Evolutionary conservation across 1,140 invertebrate species (phyloP).

Genomic region (Octopus bimaculoides): DNA sequence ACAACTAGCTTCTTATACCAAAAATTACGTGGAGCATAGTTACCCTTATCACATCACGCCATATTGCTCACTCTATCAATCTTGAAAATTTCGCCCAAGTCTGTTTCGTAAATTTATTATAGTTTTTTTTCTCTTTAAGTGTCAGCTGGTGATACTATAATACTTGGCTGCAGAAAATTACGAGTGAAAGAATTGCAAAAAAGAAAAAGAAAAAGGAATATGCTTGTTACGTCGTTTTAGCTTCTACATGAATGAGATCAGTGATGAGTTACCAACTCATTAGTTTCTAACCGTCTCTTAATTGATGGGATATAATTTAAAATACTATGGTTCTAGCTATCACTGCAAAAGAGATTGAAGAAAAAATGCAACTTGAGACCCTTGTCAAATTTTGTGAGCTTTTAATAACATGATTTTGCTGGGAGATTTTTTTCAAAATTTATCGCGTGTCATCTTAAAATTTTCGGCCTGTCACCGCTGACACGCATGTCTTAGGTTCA

Average conservation of each 20-base stretch:
- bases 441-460: not conserved
- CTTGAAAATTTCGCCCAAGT: not conserved
- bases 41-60: not conserved
- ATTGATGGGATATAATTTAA: too few relatives aligned
- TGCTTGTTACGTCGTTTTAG: too few relatives aligned
- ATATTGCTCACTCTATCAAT: not conserved
- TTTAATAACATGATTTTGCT: not conserved
- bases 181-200: not conserved
- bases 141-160: not conserved
- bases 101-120: not conserved
- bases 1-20: not conserved
- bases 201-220: not conserved
- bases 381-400: not conserved
- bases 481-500: too few relatives aligned
- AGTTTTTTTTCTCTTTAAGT: not conserved
- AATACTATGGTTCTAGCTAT: not conserved
- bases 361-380: not conserved
- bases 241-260: too few relatives aligned
- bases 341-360: not conserved
- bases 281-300: too few relatives aligned
- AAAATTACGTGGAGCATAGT: not conserved
- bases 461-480: too few relatives aligned
- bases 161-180: not conserved
- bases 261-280: too few relatives aligned
- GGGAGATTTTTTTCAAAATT: slow-evolving; percentile 1